Conservation (phyloP, 2,113 vertebrate species). For the Forbesichthys agassizii region DNA sequence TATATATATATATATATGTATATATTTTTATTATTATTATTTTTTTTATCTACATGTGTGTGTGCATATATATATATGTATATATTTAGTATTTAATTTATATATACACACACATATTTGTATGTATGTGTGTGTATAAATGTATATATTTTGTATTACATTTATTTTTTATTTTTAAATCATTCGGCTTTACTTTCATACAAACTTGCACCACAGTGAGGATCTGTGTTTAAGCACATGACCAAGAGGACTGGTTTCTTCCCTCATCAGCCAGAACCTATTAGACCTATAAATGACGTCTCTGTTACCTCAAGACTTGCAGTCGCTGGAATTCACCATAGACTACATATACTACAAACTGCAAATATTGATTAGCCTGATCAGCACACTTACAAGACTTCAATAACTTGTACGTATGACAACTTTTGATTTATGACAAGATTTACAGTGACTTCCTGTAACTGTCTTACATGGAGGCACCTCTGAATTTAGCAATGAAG, state of each 20-base stretch:
- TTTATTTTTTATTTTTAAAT: too few species aligned
- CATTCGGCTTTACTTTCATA: conserved; percentile 24
- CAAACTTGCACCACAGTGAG: conserved; percentile 44
- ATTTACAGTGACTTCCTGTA: background rate
- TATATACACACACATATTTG: too few species aligned
- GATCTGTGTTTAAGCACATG: conserved; percentile 51
- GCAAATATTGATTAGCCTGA: conserved; percentile 45
- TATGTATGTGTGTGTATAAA: too few species aligned
- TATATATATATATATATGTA: too few species aligned
- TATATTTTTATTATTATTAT: too few species aligned
- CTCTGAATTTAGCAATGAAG: background rate
- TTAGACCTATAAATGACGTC: conserved; percentile 25
- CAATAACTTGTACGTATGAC: conserved; percentile 23
- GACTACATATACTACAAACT: conserved; percentile 6
- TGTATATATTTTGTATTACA: too few species aligned
- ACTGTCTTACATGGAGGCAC: background rate
- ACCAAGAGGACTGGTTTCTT: conserved; percentile 56
- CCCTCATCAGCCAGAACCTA: conserved; percentile 49
- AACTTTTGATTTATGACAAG: background rate
- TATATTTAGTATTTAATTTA: too few species aligned
- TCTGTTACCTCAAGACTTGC: conserved; percentile 16
- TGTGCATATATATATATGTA: too few species aligned
- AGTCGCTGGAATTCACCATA: background rate
- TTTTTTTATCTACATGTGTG: too few species aligned
- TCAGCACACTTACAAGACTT: background rate